Percentiles rank a stretch among this genome's conserved stretches.
These are phyloP conservation scores for Drosophila grimshawi DNA, from an alignment of 1,140 invertebrate species.

Conservation along the genomic window DNA sequence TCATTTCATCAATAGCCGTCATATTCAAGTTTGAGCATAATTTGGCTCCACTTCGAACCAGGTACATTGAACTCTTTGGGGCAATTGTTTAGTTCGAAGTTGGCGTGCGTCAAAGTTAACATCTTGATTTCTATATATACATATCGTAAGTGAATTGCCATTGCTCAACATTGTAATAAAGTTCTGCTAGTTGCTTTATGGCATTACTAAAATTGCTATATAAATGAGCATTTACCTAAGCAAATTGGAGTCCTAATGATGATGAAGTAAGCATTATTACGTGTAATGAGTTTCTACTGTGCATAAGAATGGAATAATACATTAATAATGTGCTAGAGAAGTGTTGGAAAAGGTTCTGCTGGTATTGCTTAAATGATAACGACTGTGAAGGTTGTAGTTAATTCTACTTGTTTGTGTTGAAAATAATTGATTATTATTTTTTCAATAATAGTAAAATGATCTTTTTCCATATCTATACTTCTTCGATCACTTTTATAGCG, in stretches of 20 bases:
- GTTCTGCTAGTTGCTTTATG: neutral
- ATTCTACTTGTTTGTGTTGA: no score
- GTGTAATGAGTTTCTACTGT: neutral
- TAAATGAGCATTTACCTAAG: neutral
- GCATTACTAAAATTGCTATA: neutral
- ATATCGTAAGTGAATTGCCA: neutral
- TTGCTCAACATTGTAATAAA: neutral
- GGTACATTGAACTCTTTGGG: slow-evolving; percentile 30
- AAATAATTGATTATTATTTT: no score
- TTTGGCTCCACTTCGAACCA: slow-evolving; percentile 7
- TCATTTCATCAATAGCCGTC: slow-evolving; percentile 38
- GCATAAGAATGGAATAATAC: no score
- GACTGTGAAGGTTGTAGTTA: no score
- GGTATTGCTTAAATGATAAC: no score
- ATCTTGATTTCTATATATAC: neutral
- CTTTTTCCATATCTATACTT: no score
- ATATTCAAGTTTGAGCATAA: slow-evolving; percentile 20
- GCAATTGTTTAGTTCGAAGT: neutral
- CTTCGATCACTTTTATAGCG: no score
- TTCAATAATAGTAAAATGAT: no score
- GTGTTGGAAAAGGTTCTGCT: no score
- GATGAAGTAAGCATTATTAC: neutral
- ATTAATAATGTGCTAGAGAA: no score
- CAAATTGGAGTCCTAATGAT: neutral
- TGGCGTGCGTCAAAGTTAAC: slow-evolving; percentile 10